Percentiles rank a stretch among this genome's conserved stretches.
Conservation (phyloP, 2,888 invertebrate genomes). For the Cataglyphis rosenhaueri region DNA sequence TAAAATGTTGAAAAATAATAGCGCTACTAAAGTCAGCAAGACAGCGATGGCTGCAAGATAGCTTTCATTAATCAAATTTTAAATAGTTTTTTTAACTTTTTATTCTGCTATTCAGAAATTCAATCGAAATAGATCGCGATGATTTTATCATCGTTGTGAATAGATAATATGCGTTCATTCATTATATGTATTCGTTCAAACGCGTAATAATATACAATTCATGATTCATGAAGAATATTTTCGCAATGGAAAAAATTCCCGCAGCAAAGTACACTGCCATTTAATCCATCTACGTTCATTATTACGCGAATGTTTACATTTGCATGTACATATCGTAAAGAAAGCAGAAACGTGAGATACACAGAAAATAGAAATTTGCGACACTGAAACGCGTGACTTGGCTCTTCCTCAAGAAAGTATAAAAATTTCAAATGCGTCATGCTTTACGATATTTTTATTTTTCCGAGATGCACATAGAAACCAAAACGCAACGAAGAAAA, state of each 20-base stretch:
- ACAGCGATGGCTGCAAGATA: no score
- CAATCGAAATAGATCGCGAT: neutral
- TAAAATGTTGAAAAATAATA: neutral
- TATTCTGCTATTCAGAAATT: conserved; percentile 14
- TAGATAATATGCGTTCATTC: neutral
- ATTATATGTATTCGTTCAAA: neutral
- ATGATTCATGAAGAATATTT: conserved; percentile 19
- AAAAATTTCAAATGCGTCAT: neutral
- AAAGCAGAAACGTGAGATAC: neutral
- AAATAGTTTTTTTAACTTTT: neutral
- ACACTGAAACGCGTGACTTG: neutral
- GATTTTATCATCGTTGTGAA: conserved; percentile 18
- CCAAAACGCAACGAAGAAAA: neutral
- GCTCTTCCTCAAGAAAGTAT: neutral
- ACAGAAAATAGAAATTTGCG: neutral
- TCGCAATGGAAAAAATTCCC: neutral
- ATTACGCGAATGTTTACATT: neutral
- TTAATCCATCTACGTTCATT: conserved; percentile 6
- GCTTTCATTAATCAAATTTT: neutral
- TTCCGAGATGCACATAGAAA: neutral
- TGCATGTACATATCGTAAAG: neutral
- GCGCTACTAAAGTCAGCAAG: no score
- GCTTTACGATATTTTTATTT: neutral
- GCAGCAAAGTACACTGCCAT: neutral
- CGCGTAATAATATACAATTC: conserved; percentile 26